Evolutionary conservation across 1,140 invertebrate genomes (phyloP).

Genomic region (Cydia fagiglandana): DNA sequence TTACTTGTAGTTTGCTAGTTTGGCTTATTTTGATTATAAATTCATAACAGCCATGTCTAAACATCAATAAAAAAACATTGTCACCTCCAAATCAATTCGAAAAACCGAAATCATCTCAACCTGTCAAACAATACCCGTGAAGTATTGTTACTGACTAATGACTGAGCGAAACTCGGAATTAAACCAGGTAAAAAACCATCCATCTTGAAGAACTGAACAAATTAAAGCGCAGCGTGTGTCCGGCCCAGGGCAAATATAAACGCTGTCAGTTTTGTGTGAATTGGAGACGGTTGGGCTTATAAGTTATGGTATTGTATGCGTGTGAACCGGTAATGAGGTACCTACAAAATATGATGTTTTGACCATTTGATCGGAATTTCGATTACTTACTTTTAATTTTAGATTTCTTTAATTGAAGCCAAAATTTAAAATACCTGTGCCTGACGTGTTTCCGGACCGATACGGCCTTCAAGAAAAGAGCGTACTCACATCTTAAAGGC

Average conservation of each 20-base stretch:
- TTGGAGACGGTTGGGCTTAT: slow-evolving; percentile 54
- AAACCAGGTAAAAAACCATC: slow-evolving; percentile 73
- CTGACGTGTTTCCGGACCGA: no score
- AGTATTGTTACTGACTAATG: slow-evolving; percentile 43
- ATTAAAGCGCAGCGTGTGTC: slow-evolving; percentile 75
- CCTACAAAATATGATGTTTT: neutral
- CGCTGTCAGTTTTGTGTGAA: slow-evolving; percentile 77
- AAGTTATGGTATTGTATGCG: slow-evolving; percentile 48
- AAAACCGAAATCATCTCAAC: neutral
- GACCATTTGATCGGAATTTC: neutral
- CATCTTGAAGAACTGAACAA: slow-evolving; percentile 71
- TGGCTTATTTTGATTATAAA: neutral
- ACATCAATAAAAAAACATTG: slow-evolving; percentile 6
- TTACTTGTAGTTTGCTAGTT: no score
- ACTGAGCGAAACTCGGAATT: slow-evolving; percentile 75
- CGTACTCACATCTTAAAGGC: no score
- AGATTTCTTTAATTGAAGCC: no score
- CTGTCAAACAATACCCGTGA: slow-evolving; percentile 42
- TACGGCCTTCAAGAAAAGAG: no score
- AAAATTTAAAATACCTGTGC: no score
- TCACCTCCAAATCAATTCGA: slow-evolving; percentile 10
- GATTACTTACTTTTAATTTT: neutral
- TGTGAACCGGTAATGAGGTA: neutral
- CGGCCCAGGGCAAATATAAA: slow-evolving; percentile 75
- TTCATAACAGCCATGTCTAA: neutral